These are phyloP conservation scores for Fratercula arctica DNA, from an alignment of 2,797 vertebrate genomes.

Conservation along the genomic window DNA sequence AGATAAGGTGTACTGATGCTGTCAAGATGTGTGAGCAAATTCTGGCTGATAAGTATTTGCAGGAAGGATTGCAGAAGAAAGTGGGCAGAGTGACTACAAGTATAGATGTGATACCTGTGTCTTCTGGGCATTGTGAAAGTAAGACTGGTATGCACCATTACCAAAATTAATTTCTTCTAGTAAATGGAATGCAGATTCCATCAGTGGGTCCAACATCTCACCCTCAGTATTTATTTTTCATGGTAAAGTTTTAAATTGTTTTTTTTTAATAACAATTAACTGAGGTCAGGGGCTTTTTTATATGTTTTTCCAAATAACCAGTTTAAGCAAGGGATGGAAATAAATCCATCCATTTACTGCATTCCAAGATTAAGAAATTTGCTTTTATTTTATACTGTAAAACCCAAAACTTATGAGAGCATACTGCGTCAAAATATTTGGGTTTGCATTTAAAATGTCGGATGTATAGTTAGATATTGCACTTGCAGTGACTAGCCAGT, in stretches of 20 bases:
- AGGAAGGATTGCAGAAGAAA: not conserved
- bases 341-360: not conserved
- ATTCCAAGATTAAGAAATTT: not conserved
- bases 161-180: not conserved
- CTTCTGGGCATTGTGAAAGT: not conserved
- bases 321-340: not conserved
- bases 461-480: not conserved
- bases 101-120: not conserved
- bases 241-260: not conserved
- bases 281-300: not conserved
- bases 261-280: not conserved
- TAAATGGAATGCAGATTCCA: not conserved
- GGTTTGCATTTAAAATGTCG: constrained; percentile 7
- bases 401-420: not conserved
- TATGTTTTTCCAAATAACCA: not conserved
- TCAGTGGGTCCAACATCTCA: not conserved
- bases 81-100: not conserved
- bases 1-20: not conserved
- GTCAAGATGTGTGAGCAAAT: not conserved
- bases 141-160: not conserved
- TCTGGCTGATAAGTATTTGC: not conserved
- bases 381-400: not conserved
- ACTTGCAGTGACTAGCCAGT: not conserved
- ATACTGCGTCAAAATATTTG: not conserved
- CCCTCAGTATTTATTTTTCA: not conserved